Evolutionary conservation across 2,888 invertebrate genomes (phyloP).

Genomic region (Candidula unifasciata): DNA sequence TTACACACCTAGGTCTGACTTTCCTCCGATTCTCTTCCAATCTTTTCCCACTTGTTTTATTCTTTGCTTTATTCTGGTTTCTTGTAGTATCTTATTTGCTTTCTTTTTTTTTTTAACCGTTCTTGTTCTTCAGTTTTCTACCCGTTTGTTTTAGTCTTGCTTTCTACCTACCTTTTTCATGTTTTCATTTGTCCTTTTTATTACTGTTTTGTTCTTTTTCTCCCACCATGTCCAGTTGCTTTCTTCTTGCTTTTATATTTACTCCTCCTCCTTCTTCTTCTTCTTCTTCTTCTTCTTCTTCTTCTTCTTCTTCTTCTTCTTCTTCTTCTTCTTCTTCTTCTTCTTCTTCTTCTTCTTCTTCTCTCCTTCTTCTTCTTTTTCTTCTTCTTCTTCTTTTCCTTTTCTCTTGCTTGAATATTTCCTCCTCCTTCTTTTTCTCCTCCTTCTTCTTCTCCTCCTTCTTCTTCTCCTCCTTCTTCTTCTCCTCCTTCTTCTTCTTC

Average conservation of each 20-base stretch:
- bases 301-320: no score
- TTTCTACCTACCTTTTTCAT: no score
- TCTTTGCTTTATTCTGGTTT: slow-evolving; percentile 6
- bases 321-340: no score
- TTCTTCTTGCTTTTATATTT: background rate
- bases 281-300: background rate
- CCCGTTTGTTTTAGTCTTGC: background rate
- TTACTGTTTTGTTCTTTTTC: slow-evolving; percentile 1
- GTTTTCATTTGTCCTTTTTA: background rate
- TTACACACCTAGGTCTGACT: no score
- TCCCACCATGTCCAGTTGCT: slow-evolving; percentile 5
- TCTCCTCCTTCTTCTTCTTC: no score
- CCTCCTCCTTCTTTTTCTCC: no score
- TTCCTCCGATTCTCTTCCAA: background rate
- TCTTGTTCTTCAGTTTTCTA: slow-evolving; percentile 3
- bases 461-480: no score
- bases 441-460: no score
- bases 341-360: no score
- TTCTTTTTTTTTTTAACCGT: slow-evolving; percentile 1
- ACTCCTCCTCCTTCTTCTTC: background rate
- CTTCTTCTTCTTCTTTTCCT: no score
- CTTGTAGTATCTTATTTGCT: background rate
- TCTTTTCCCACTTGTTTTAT: background rate
- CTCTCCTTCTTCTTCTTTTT: no score
- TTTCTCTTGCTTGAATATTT: no score